These are phyloP conservation scores for Empidonax alnorum DNA, from an alignment of 2,113 vertebrate species.

Conservation along the genomic window DNA sequence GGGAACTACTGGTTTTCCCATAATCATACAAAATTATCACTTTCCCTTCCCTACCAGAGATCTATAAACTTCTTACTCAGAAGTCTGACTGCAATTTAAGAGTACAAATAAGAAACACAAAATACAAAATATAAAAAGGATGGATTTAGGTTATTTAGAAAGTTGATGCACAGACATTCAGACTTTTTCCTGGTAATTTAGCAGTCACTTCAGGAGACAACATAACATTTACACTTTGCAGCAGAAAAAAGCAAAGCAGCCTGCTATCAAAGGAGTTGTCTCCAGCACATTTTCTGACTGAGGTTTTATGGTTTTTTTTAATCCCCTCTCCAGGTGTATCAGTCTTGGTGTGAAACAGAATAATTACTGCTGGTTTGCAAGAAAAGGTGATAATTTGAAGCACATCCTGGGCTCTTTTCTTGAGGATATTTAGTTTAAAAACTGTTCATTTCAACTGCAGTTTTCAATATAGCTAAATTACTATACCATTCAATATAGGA, in stretches of 20 bases:
- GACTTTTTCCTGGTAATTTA: conserved; percentile 6
- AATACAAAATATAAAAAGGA: background rate
- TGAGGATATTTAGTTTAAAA: background rate
- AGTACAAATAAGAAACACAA: background rate
- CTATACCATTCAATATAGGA: background rate
- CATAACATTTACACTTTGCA: background rate
- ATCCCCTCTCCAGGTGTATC: background rate
- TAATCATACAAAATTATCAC: background rate
- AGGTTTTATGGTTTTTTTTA: background rate
- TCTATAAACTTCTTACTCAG: background rate
- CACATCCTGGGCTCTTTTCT: background rate
- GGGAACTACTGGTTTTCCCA: background rate
- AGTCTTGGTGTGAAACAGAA: background rate
- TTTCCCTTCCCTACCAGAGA: background rate
- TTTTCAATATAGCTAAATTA: conserved; percentile 10
- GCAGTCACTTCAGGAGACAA: background rate
- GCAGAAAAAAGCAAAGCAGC: background rate
- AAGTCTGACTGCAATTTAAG: background rate
- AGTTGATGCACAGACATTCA: background rate
- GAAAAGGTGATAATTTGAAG: conserved; percentile 32
- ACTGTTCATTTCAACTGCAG: background rate
- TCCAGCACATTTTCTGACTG: background rate
- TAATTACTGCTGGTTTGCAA: background rate
- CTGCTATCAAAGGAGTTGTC: background rate
- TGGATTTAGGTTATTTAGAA: background rate